Evolutionary conservation across 2,113 vertebrate genomes (phyloP).

Genomic region (Cynopterus brachyotis): DNA sequence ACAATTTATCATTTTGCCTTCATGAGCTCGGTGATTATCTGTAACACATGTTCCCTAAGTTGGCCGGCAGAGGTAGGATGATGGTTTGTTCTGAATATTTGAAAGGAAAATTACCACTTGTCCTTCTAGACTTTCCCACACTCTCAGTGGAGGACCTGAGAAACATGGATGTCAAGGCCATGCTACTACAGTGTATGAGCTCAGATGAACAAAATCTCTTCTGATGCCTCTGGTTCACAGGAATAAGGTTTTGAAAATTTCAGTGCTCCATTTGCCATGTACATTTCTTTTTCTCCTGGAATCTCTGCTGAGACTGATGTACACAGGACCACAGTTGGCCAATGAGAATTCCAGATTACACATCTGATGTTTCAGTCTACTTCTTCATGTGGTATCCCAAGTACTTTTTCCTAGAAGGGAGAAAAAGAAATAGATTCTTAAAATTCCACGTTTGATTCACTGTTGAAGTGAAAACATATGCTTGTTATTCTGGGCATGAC

Average conservation of each 20-base stretch:
- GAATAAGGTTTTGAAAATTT: background rate
- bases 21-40: background rate
- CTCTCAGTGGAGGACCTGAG: background rate
- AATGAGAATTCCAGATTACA: background rate
- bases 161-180: background rate
- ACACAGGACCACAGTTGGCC: background rate
- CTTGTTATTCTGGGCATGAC: background rate
- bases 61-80: background rate
- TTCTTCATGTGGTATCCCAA: constrained; percentile 77
- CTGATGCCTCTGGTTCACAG: background rate
- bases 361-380: constrained; percentile 72
- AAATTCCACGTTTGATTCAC: constrained; percentile 36
- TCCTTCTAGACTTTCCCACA: background rate
- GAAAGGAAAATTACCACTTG: background rate
- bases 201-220: background rate
- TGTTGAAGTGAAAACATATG: constrained; percentile 36
- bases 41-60: background rate
- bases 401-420: constrained; percentile 75
- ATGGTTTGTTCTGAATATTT: background rate
- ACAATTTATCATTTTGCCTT: constrained; percentile 18
- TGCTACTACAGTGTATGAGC: background rate
- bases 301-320: background rate
- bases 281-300: background rate
- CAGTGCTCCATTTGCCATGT: background rate
- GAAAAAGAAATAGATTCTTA: constrained; percentile 50